Evolutionary conservation across 2,113 vertebrate genomes (phyloP), one percentile per base, ranked within the genome.

Genomic region (Triplophysa tibetana): DNA sequence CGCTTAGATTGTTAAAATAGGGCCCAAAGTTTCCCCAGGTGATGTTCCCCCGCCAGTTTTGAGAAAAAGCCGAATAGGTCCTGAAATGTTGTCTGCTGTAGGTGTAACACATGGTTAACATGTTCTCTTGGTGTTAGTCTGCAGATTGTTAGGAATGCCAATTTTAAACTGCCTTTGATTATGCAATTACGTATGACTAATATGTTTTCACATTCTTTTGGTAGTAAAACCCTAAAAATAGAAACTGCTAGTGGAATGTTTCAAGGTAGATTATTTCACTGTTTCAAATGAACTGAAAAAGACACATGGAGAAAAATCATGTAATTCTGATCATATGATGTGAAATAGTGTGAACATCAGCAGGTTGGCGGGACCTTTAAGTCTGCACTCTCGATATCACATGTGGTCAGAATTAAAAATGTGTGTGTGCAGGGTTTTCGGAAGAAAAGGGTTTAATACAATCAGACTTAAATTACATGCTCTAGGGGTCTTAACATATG

Each of bases 351-450:
- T 61, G n/a, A 43, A 26, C 9, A 50, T 73, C 29, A 14, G 13
- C 21, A 24, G 2, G 2, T 21, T 48, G 60, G 58, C 33, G 70
- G 19, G n/a, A 75, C 26, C 23, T 48, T 63, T 48, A 38, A 76
- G 70, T 19, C 60, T 62, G 77, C 65, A 70, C 64, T 81, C 70
- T 79, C 38, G 14, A 16, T 68, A 70, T 14, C 76, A 67, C 79
- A 81, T 82, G 76, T 82, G 83, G 68, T 75, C 7, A n/a, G 50
- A 56, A 81, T 84, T 84, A 81, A 79, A 56, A 26, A n/a, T 21
- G 62, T 52, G 70, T 38, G 58, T 61, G 76, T 61, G 70, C 45
- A 38, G 33, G 33, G 33, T 38, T 38, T 38, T 7, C 33, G 33
- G 6, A 61, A 78, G 29, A 66, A 63, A 26, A 61, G 69, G 75